Conservation (phyloP, 2,113 vertebrate species). For the Myotis lucifugus region DNA sequence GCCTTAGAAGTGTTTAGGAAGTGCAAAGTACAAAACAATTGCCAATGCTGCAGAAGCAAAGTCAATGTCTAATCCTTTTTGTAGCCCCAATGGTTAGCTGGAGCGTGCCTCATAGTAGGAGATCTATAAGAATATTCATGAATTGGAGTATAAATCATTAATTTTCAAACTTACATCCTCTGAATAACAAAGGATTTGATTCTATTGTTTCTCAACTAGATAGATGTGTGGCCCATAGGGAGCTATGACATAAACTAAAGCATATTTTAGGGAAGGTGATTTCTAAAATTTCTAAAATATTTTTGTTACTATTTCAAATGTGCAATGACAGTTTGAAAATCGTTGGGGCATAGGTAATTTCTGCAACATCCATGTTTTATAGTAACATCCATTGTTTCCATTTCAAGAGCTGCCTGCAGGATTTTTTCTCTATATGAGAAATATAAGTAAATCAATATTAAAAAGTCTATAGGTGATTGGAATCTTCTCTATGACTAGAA, state of each 20-base stretch:
- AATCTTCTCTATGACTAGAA: neutral
- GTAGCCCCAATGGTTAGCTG: neutral
- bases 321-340: constrained; percentile 1
- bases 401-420: neutral
- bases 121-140: neutral
- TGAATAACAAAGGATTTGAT: neutral
- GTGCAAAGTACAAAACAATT: neutral
- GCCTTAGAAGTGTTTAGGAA: constrained; percentile 10
- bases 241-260: neutral
- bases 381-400: neutral
- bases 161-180: neutral
- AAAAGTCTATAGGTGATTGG: neutral
- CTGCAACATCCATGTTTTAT: neutral
- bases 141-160: neutral
- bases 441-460: neutral
- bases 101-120: neutral
- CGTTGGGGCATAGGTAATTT: neutral
- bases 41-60: neutral
- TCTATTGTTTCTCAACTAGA: neutral
- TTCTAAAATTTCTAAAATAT: constrained; percentile 11
- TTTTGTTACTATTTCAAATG: neutral
- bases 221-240: neutral
- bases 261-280: neutral
- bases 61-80: neutral
- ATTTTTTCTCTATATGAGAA: neutral